A percentile compares a stretch with the other conserved stretches of the same genome.
Evolutionary conservation across 1,140 invertebrate species (phyloP).

Genomic region (Brachionus manjavacas): DNA sequence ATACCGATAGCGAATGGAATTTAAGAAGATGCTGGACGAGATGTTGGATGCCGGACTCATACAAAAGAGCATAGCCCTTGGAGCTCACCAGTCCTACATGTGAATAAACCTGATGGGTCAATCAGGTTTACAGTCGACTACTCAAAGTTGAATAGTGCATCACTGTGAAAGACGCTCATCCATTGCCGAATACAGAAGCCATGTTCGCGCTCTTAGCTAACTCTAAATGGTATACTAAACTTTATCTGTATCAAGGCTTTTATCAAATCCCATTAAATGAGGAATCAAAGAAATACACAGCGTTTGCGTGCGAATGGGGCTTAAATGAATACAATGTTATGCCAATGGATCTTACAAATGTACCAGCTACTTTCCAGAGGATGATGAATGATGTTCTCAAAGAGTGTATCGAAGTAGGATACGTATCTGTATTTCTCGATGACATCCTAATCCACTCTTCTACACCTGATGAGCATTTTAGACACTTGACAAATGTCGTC

Average conservation of each 20-base stretch:
- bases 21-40: neutral
- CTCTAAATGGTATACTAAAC: neutral
- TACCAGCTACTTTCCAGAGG: neutral
- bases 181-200: neutral
- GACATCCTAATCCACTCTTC: constrained; percentile 16
- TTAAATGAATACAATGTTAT: constrained; percentile 1
- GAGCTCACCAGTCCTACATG: neutral
- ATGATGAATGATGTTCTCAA: no score
- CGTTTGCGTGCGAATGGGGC: neutral
- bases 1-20: neutral
- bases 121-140: constrained; percentile 7
- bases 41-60: constrained; percentile 42
- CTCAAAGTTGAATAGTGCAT: neutral
- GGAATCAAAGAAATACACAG: neutral
- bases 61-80: neutral
- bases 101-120: neutral
- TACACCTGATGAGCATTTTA: neutral
- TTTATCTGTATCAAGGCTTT: neutral
- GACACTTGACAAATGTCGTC: neutral
- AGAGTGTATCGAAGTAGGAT: neutral
- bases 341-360: constrained; percentile 3
- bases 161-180: neutral
- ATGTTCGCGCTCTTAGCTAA: neutral
- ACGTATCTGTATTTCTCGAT: neutral
- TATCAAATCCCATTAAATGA: neutral